Evolutionary conservation across 1,140 invertebrate genomes (phyloP), one percentile per base, ranked within the genome.

Genomic region (Daktulosphaira vitifoliae): DNA sequence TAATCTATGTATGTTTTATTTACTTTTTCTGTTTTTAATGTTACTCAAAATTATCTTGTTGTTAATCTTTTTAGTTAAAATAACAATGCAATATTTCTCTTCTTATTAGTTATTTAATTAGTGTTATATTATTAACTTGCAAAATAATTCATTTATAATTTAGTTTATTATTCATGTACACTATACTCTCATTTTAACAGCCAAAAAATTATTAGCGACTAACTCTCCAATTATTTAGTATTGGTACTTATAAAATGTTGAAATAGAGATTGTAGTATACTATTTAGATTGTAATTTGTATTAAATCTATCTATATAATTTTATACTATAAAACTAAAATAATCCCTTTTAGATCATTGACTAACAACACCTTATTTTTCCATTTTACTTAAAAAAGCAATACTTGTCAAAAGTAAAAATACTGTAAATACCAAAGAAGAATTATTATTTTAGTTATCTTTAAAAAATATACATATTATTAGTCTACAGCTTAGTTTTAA

Each of bases 401-500:
- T 48, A 23, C 22, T 42, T 56, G 11, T 46, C 13, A 18, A 29
- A 29, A 59, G 5, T 46, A 23, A 48, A 8, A 16, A 48, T 48
- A 29, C 46, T 62, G 56, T 62, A 62, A 62, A 62, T 62, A 62
- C 56, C 56, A 62, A 62, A 62, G 56, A 62, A 48, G 46, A 48
- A 26, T 8, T 39, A 62, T 62, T 62, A 62, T 48, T 48, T 62
- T 62, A 16, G 29, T 33, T 44, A 42, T 23, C 15, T 29, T 62
- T 44, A 48, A 44, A 46, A 48, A 44, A 62, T n/a, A n/a, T n/a
- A 48, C 29, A 48, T 62, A 44, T 48, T 62, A 59, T 46, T 46
- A 62, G 42, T 42, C 22, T 42, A 62, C 20, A 33, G 42, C 20
- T 62, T 48, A 46, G 29, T 62, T 44, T 62, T 62, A 62, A 62